These are phyloP conservation scores for Bombus ignitus DNA, from an alignment of 1,140 invertebrate genomes.

Conservation along the genomic window DNA sequence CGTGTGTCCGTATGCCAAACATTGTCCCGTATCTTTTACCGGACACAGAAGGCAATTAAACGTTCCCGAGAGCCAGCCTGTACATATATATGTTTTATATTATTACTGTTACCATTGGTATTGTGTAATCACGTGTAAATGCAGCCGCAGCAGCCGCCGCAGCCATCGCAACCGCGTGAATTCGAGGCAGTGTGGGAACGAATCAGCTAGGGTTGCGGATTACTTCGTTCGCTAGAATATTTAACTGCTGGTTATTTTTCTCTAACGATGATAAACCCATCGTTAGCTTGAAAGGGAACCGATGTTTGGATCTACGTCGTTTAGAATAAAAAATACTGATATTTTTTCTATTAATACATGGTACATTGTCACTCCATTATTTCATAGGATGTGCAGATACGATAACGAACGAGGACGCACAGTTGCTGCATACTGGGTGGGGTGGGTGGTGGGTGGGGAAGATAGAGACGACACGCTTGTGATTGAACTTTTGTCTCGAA, in stretches of 20 bases:
- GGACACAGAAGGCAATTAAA: too few relatives aligned
- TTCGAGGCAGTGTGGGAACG: slow-evolving; percentile 45
- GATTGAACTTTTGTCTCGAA: slow-evolving; percentile 13
- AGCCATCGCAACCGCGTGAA: slow-evolving; percentile 50
- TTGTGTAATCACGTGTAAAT: slow-evolving; percentile 53
- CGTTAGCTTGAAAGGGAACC: neutral
- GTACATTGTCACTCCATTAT: neutral
- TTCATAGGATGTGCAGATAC: neutral
- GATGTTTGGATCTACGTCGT: neutral
- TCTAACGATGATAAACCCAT: neutral
- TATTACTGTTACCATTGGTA: slow-evolving; percentile 36
- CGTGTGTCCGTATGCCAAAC: too few relatives aligned
- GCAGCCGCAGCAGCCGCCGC: slow-evolving; percentile 59
- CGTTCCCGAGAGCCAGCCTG: neutral
- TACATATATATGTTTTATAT: slow-evolving; percentile 24
- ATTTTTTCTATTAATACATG: neutral
- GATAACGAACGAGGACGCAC: neutral
- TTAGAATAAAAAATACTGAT: neutral
- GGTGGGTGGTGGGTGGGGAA: neutral
- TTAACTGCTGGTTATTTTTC: neutral
- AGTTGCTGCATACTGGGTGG: neutral
- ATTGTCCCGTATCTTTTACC: neutral
- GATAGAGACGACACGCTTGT: neutral
- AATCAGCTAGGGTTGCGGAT: slow-evolving; percentile 52
- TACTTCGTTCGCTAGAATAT: neutral